Evolutionary conservation across 1,140 invertebrate genomes (phyloP), one percentile per base, ranked within the genome.

Genomic region (Drosophila tani): DNA sequence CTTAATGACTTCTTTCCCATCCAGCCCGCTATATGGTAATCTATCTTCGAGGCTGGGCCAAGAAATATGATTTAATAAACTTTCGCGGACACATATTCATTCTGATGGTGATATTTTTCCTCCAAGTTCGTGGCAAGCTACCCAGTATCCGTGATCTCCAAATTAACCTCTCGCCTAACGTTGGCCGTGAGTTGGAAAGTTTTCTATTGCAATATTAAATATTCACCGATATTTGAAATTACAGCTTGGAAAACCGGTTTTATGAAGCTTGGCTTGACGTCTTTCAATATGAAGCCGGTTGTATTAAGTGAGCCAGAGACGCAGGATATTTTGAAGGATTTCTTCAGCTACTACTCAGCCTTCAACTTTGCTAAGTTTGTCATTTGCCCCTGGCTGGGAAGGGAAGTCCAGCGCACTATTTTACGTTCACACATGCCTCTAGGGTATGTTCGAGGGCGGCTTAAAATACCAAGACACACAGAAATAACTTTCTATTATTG

Each of bases 11-110:
- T 21, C 35, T 45, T 7, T 6, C 7, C 35, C 24, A 3, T 14
- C 1, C 35, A 80, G 79, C 73, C 24, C 79, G 79, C n/a, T 81
- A 81, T 46, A 81, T 81, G 79, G 66, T 73, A 1, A 60, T 77
- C 38, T 81, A 46, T 50, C 55, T 81, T 29, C 35, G 66, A 15
- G 47, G 14, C 9, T 81, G 78, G 79, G 27, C 43, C n/a, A 5
- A 40, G 7, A 21, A 14, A 9, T 27, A 40, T 21, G 0, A n/a
- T 4, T n/a, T 53, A 1, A 5, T 0, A 0, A 1, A 1, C 4
- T 81, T 81, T 45, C 78, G 73, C n/a, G 66, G 49, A 9, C 53
- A 81, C n/a, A 17, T 81, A 27, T 15, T 81, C 0, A 47, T 53
- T 0, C 15, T 71, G 3, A 58, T 81, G 78, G 66, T 81, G 3